These are phyloP conservation scores for Bhutanitis thaidina DNA, from an alignment of 2,888 invertebrate genomes.

Conservation along the genomic window DNA sequence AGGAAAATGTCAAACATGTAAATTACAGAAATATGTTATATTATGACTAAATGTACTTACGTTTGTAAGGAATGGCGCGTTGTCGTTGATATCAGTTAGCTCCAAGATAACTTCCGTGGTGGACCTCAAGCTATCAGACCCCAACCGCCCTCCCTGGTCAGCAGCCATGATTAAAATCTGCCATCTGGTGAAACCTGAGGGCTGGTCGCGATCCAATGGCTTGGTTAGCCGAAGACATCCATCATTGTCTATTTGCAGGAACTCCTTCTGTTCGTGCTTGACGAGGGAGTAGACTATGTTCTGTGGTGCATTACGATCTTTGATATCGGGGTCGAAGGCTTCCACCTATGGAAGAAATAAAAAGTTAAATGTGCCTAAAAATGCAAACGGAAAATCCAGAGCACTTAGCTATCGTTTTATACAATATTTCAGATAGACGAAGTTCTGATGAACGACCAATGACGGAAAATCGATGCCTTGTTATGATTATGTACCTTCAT, in stretches of 20 bases:
- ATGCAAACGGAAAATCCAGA: too few species aligned
- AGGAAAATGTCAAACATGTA: too few species aligned
- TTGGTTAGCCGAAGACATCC: conserved; percentile 88
- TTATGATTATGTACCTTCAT: too few species aligned
- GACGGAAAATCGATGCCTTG: too few species aligned
- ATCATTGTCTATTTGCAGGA: conserved; percentile 85
- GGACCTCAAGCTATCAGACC: conserved; percentile 80
- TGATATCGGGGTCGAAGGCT: conserved; percentile 93
- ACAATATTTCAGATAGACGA: too few species aligned
- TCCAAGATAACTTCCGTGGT: conserved; percentile 85
- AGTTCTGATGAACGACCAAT: too few species aligned
- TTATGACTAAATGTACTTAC: conserved; percentile 71
- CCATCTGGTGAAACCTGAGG: conserved; percentile 90
- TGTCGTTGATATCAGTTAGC: conserved; percentile 94
- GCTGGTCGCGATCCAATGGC: conserved; percentile 93
- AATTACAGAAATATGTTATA: too few species aligned
- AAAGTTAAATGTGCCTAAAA: too few species aligned
- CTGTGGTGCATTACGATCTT: conserved; percentile 86
- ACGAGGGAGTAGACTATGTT: conserved; percentile 88
- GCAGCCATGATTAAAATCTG: conserved; percentile 87
- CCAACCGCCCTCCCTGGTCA: conserved; percentile 84
- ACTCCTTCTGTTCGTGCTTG: conserved; percentile 84
- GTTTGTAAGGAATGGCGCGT: conserved; percentile 92
- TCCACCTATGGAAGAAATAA: conserved; percentile 59
- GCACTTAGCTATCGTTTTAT: too few species aligned